A percentile compares a stretch with the other conserved stretches of the same genome.
Conservation (phyloP, 2,113 vertebrate species). For the Cnemophilus loriae region DNA sequence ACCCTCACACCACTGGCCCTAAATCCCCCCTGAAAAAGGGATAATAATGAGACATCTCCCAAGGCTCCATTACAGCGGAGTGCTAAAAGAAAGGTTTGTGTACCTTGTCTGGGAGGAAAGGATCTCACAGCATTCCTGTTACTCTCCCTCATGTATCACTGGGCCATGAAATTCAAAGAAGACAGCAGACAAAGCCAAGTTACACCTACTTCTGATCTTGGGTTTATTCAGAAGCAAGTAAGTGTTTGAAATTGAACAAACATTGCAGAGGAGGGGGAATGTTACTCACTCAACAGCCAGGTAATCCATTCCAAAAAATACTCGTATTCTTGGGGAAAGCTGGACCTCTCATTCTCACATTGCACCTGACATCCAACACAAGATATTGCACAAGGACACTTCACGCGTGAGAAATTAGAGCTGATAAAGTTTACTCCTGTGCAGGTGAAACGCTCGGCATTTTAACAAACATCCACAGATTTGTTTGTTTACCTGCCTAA, state of each 20-base stretch:
- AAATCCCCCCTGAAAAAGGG: neutral
- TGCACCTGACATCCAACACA: neutral
- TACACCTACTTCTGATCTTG: neutral
- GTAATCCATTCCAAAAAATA: neutral
- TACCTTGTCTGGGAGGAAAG: slow-evolving; percentile 36
- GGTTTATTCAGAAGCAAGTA: neutral
- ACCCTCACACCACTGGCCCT: neutral
- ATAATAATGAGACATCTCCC: neutral
- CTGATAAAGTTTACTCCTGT: neutral
- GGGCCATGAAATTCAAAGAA: slow-evolving; percentile 8
- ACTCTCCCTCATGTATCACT: neutral
- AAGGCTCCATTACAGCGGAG: neutral
- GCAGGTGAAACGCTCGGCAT: slow-evolving; percentile 17
- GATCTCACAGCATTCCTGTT: slow-evolving; percentile 16
- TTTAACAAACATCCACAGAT: slow-evolving; percentile 45
- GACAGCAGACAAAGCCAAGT: neutral
- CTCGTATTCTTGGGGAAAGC: neutral
- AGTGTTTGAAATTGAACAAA: neutral
- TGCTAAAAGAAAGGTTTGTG: slow-evolving; percentile 38
- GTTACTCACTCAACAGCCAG: neutral
- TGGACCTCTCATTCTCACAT: neutral
- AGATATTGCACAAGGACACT: neutral
- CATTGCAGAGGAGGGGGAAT: neutral
- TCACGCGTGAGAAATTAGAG: neutral
- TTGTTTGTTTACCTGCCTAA: slow-evolving; percentile 61